Evolutionary conservation across 2,113 vertebrate species (phyloP).

Genomic region (Gorsachius goisagi): DNA sequence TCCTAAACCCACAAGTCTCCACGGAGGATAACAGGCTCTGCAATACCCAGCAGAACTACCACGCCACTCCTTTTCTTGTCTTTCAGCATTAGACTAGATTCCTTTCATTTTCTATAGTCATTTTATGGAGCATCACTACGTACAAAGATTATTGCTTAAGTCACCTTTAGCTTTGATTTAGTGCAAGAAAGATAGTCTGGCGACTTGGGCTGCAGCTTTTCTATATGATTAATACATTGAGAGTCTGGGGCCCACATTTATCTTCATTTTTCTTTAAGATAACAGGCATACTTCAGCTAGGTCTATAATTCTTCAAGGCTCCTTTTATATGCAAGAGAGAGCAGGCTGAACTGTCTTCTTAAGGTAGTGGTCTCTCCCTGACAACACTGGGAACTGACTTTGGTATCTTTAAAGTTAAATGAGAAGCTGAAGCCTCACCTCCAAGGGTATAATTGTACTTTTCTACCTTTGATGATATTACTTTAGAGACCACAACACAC

Average conservation of each 20-base stretch:
- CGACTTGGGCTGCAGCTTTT: neutral
- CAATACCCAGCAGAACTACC: neutral
- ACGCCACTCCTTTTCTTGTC: neutral
- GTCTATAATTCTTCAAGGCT: neutral
- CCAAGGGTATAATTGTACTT: neutral
- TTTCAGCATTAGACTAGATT: neutral
- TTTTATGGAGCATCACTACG: neutral
- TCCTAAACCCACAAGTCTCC: neutral
- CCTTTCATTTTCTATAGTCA: neutral
- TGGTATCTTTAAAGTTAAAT: neutral
- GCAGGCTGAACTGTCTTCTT: neutral
- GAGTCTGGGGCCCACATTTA: neutral
- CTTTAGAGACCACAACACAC: neutral
- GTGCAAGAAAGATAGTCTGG: neutral
- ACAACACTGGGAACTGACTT: neutral
- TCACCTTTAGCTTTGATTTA: neutral
- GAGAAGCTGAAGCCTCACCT: neutral
- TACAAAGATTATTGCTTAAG: neutral
- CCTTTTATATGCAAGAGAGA: neutral
- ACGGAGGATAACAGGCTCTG: neutral
- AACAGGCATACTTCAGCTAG: neutral
- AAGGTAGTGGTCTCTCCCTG: neutral
- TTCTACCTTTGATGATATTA: neutral
- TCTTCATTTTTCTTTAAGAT: neutral
- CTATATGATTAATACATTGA: neutral